Evolutionary conservation across 1,140 invertebrate genomes (phyloP), one percentile per base, ranked within the genome.

Genomic region (Diachasma alloeum): DNA sequence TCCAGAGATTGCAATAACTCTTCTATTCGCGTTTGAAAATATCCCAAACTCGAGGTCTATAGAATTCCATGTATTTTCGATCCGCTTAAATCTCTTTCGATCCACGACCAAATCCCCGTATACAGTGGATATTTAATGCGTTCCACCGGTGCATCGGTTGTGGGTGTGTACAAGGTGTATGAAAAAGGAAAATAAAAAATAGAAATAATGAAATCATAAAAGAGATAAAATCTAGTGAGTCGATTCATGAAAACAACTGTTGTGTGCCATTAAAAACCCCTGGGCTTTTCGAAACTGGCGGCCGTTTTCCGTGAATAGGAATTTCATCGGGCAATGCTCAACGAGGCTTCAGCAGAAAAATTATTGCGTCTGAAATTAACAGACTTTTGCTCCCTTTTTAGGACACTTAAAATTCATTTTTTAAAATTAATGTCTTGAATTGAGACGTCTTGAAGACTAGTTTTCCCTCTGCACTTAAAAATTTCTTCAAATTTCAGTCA

Each of bases 41-140:
- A 19, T 26, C 5, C 19, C 36, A 5, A 17, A 74, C 31, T 31
- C 2, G 31, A 31, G 2, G 72, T 67, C 56, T 42, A 74, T 66
- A 74, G 39, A 74, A 44, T 74, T 42, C 19, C 4, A n/a, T 66
- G 24, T 42, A 74, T 36, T 72, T 59, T 39, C 72, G n/a, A 63
- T 74, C 42, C 56, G 56, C 56, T 66, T 74, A 74, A 67, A 19
- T 19, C 56, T 42, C 19, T 26, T 26, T 36, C 53, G 56, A 19
- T 66, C 24, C 59, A 59, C 15, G 15, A 48, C 48, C 19, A 68
- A 68, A 69, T 48, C 19, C 66, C 44, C 19, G 22, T 68, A 46
- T 75, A 44, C 19, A 46, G 37, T 63, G 56, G 48, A 72, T 53
- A 63, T 63, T 56, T 63, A 26, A 63, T 63, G 24, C 59, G 10